A percentile compares a stretch with the other conserved stretches of the same genome.
Evolutionary conservation across 2,797 vertebrate genomes (phyloP).

Genomic region (Sebastes taczanowskii): DNA sequence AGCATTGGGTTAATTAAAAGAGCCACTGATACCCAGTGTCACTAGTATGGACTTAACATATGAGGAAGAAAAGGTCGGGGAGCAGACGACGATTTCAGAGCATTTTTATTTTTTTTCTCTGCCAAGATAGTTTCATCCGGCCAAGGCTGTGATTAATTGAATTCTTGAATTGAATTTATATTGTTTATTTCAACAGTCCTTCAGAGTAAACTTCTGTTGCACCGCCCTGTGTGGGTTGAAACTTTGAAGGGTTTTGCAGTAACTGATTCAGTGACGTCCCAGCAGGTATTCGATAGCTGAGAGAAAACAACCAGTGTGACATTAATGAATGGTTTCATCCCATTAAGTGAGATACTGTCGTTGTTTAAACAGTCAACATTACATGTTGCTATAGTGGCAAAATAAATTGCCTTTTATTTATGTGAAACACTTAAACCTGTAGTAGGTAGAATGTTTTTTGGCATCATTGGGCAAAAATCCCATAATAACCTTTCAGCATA

Average conservation of each 20-base stretch:
- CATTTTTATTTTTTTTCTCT: background rate
- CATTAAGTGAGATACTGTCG: background rate
- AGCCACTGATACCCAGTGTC: constrained; percentile 40
- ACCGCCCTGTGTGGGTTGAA: background rate
- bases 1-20: constrained; percentile 66
- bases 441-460: no score
- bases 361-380: background rate
- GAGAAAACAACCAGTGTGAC: background rate
- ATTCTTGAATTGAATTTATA: background rate
- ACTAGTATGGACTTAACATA: background rate
- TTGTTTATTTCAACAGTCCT: background rate
- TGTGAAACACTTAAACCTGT: background rate
- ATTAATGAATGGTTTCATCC: background rate
- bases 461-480: no score
- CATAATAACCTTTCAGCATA: no score
- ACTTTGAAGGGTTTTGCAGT: background rate
- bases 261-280: background rate
- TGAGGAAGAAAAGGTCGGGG: background rate
- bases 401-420: background rate
- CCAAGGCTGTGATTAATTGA: background rate
- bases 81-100: background rate
- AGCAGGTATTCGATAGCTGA: background rate
- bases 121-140: constrained; percentile 1
- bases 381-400: background rate
- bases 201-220: background rate